These are phyloP conservation scores for Rhineura floridana DNA, from an alignment of 2,113 vertebrate species.

Conservation along the genomic window DNA sequence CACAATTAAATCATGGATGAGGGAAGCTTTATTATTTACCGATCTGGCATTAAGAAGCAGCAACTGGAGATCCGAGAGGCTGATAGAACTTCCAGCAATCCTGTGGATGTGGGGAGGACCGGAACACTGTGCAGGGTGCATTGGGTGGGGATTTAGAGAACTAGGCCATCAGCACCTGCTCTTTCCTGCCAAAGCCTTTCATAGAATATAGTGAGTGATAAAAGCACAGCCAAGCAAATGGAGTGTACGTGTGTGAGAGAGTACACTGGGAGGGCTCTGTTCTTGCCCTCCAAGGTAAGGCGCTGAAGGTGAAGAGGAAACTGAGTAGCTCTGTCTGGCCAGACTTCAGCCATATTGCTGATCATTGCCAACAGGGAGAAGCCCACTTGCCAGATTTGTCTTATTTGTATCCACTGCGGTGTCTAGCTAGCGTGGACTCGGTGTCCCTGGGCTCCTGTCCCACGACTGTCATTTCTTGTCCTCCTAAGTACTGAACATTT, in stretches of 20 bases:
- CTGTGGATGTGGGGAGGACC: too few relatives aligned
- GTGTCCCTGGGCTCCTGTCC: not conserved
- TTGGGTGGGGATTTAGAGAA: not conserved
- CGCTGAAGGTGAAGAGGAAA: conserved; percentile 7
- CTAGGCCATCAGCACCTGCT: not conserved
- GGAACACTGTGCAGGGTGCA: too few relatives aligned
- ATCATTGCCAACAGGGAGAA: conserved; percentile 43
- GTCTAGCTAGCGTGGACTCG: not conserved
- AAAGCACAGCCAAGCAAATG: not conserved
- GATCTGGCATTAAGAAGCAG: too few relatives aligned
- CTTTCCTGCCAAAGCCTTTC: not conserved
- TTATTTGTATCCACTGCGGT: conserved; percentile 37
- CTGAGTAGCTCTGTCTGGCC: conserved; percentile 16
- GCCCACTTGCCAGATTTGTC: not conserved
- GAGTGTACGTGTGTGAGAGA: not conserved
- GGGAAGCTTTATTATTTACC: too few relatives aligned
- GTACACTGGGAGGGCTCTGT: not conserved
- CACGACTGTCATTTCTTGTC: not conserved
- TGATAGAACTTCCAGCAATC: too few relatives aligned
- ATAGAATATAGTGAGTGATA: not conserved
- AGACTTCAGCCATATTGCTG: not conserved
- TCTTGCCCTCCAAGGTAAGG: not conserved
- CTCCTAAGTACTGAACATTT: not conserved
- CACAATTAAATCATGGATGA: too few relatives aligned
- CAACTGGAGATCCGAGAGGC: too few relatives aligned